Percentiles rank a stretch among this genome's conserved stretches.
phyloP scores from a whole-genome alignment of 2,113 vertebrate species.

The Tetrao urogallus region DNA sequence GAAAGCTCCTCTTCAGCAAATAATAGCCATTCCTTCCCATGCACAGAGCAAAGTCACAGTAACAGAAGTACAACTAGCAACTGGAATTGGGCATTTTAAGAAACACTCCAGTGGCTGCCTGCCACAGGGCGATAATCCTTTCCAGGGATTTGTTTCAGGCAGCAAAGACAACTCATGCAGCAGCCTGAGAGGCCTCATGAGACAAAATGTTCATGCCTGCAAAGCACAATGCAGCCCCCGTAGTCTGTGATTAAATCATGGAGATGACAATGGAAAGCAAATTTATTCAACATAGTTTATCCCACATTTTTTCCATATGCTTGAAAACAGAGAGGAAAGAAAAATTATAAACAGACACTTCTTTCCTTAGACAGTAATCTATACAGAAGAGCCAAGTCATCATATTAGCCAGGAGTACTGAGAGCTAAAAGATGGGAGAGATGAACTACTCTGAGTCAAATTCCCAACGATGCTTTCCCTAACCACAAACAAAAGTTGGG shows the following conservation, averaged over 20 bases:
- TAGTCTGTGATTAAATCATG: constrained; percentile 12
- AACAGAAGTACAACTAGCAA: not conserved
- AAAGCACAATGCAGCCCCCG: not conserved
- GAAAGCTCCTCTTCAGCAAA: not conserved
- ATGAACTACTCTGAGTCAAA: not conserved
- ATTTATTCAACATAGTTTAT: constrained; percentile 11
- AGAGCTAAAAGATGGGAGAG: not conserved
- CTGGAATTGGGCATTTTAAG: not conserved
- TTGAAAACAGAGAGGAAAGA: constrained; percentile 10
- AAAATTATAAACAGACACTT: constrained; percentile 35
- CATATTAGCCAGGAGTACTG: not conserved
- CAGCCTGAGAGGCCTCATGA: constrained; percentile 12
- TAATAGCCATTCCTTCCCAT: not conserved
- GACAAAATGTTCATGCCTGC: not conserved
- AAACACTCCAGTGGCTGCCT: not conserved
- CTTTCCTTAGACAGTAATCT: constrained; percentile 2
- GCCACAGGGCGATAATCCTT: not conserved
- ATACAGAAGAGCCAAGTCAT: constrained; percentile 4
- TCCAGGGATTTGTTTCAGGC: not conserved
- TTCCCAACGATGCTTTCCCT: not conserved
- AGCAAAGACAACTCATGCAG: not conserved
- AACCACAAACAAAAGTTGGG: not conserved
- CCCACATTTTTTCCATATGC: constrained; percentile 12
- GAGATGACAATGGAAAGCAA: constrained; percentile 4
- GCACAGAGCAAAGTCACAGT: not conserved